Evolutionary conservation across 1,140 invertebrate species (phyloP).

Genomic region (Drosophila funebris): DNA sequence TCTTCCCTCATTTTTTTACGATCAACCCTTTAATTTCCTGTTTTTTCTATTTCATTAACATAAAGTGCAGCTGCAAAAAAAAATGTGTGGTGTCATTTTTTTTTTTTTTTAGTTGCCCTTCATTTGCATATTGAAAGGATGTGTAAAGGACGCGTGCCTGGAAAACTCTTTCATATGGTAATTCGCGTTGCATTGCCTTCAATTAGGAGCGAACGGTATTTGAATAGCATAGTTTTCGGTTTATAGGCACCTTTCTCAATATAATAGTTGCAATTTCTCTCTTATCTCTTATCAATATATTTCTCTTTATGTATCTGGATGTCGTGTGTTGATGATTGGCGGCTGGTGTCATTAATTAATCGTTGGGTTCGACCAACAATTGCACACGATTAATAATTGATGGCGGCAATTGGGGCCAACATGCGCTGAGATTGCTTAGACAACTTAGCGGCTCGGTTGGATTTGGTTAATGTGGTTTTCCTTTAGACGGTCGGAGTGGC

Average conservation of each 20-base stretch:
- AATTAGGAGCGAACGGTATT: conserved; percentile 26
- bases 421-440: conserved; percentile 32
- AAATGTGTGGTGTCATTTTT: conserved; percentile 45
- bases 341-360: conserved; percentile 53
- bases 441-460: conserved; percentile 47
- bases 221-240: background rate
- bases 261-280: background rate
- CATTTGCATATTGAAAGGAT: conserved; percentile 42
- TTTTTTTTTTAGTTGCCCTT: conserved; percentile 40
- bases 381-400: conserved; percentile 66
- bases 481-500: background rate
- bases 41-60: conserved; percentile 48
- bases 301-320: background rate
- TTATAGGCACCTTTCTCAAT: background rate
- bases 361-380: conserved; percentile 23
- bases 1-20: conserved; percentile 6
- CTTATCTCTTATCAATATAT: background rate
- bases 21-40: conserved; percentile 28
- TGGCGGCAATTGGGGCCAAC: conserved; percentile 18
- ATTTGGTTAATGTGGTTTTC: conserved; percentile 53
- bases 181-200: conserved; percentile 24
- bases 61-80: conserved; percentile 64
- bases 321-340: conserved; percentile 19
- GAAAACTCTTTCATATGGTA: conserved; percentile 52
- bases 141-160: conserved; percentile 36